Conservation (phyloP, 2,888 invertebrate genomes). For the Cylloceria caligata region DNA sequence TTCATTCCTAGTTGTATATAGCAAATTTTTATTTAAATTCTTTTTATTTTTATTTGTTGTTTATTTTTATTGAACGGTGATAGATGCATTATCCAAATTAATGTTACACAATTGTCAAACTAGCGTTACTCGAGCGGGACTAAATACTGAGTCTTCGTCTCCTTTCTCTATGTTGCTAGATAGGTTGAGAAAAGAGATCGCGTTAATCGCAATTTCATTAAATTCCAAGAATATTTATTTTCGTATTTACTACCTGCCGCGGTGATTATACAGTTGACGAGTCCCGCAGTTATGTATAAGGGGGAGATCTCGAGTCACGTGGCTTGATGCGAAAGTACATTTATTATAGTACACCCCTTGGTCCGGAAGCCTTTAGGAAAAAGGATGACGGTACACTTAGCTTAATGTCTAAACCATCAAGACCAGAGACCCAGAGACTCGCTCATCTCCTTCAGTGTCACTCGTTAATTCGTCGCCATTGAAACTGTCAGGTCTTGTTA, state of each 20-base stretch:
- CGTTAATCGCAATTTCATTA: not conserved
- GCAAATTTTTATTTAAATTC: too few relatives aligned
- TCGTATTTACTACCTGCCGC: not conserved
- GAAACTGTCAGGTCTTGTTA: not conserved
- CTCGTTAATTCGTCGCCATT: slow-evolving; percentile 23
- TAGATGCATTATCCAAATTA: too few relatives aligned
- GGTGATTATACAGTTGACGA: not conserved
- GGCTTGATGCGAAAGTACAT: not conserved
- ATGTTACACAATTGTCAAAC: too few relatives aligned
- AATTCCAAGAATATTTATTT: not conserved
- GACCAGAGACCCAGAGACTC: slow-evolving; percentile 18
- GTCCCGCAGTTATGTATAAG: not conserved
- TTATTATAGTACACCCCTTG: not conserved
- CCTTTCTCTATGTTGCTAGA: not conserved
- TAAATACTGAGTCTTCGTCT: too few relatives aligned
- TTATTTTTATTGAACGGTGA: too few relatives aligned
- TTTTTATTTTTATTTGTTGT: too few relatives aligned
- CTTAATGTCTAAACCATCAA: slow-evolving; percentile 18
- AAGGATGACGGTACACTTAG: not conserved
- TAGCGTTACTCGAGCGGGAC: too few relatives aligned
- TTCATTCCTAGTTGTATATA: too few relatives aligned
- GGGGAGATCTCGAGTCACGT: slow-evolving; percentile 11
- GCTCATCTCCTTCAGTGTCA: not conserved
- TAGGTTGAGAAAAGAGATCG: not conserved
- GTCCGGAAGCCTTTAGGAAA: not conserved